phyloP scores from a whole-genome alignment of 2,888 invertebrate genomes.

The Drosophila mimica region DNA sequence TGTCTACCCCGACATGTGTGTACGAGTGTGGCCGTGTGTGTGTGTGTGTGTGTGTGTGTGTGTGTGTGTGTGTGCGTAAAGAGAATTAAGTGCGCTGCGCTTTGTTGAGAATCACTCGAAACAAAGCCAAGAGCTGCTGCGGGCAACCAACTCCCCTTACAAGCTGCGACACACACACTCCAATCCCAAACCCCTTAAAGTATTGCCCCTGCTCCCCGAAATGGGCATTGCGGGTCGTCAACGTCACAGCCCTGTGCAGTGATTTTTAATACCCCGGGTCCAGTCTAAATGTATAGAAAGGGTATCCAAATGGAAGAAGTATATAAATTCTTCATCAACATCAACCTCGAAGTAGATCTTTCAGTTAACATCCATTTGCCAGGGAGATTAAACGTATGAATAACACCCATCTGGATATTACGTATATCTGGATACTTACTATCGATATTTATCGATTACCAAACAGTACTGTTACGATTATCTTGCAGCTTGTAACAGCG shows the following conservation, averaged over 20 bases:
- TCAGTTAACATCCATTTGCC: background rate
- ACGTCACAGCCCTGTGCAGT: background rate
- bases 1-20: conserved; percentile 36
- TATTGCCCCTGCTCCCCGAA: background rate
- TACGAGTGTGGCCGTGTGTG: conserved; percentile 2
- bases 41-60: conserved; percentile 35
- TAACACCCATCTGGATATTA: background rate
- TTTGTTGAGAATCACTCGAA: conserved; percentile 79
- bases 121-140: conserved; percentile 75
- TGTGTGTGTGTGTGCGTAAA: conserved; percentile 61
- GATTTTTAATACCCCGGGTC: conserved; percentile 1
- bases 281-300: background rate
- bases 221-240: conserved; percentile 33
- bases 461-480: background rate
- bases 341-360: background rate
- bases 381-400: background rate
- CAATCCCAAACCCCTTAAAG: background rate
- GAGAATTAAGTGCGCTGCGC: conserved; percentile 79
- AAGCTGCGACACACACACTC: conserved; percentile 1
- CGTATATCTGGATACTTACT: background rate
- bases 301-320: background rate
- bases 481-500: background rate
- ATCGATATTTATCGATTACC: background rate
- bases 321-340: background rate
- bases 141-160: conserved; percentile 45